Base-by-base conservation (phyloP, 2,888 invertebrate genomes). In the Archaeoteleia sp. region DNA sequence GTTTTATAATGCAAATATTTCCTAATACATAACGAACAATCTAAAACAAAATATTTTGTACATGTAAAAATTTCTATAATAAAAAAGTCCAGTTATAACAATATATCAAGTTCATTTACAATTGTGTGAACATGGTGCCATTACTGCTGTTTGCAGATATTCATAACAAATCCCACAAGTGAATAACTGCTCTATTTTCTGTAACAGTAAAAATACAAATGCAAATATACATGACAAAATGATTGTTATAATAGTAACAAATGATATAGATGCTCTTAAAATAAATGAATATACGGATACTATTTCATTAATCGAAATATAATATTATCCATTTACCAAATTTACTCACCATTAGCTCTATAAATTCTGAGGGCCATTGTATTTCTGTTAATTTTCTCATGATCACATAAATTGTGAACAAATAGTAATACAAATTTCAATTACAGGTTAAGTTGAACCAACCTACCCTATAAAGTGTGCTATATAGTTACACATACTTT, bases 101-200 rank as follows among this genome's bases (percentile, higher is more conserved):
- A n/a, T n/a, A n/a, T n/a, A 13, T 17, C n/a, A 5, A 12, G 1
- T n/a, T 10, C 32, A 69, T 86, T 86, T 83, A 88, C 88, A 88
- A 67, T 86, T 87, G 70, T 88, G 88, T 1, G 87, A 87, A 63
- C 88, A 88, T 2, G 84, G 80, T 12, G 87, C 86, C 27, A 88
- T 83, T 67, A 88, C 85, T n/a, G 86, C 80, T 10, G 86, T 87
- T 30, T 86, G 80, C 72, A 88, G 84, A 63, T 84, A 87, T 12
- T 88, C 88, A 69, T 87, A 87, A 62, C 88, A 88, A 67, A 88
- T 88, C 7, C 86, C 84, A 77, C 88, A 88, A 13, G 85, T 72
- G 10, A 88, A 73, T 6, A 85, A 74, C 17, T 83, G 82, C 57
- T 88, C 88, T 39, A 88, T 78, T 55, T 78, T 78, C 88, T 88